Base-by-base conservation (phyloP, 2,888 invertebrate species). In the Tethea ocularis region DNA sequence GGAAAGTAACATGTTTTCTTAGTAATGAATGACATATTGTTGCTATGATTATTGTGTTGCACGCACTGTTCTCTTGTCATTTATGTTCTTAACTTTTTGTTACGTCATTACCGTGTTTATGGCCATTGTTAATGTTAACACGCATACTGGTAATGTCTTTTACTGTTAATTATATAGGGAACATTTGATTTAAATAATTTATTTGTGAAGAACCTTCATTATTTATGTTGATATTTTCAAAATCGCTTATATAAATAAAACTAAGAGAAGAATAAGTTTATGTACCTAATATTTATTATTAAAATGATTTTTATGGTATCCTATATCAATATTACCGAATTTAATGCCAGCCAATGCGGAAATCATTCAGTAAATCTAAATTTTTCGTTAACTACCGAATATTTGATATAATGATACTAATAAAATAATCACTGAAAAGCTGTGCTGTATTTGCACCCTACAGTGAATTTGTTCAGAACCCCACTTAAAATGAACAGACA, bases 21-120 rank as follows among this genome's bases (percentile, higher is more conserved):
- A 80, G 89, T 89, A 90, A 89, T 87, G 87, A 89, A 86, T 80
- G 80, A 82, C 87, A 85, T 84, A 81, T 67, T 67, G 68, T 68
- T 67, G 63, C 63, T 13, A 33, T 33, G 54, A 54, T 54, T 72
- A 82, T 84, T 85, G 80, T 84, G 77, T 81, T 79, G 77, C 84
- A 78, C 76, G 78, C 79, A 76, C 77, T 72, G 68, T 74, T 77
- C 75, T 78, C 68, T 78, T 77, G 77, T 81, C 80, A 83, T 77
- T 79, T 46, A 77, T 77, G 77, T 81, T 80, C 83, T 77, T 79
- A 75, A 22, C 54, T 33, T 81, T 80, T 82, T 58, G 73, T 46
- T 20, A 70, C 73, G 80, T 86, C 83, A 83, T 86, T 86, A 83
- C 74, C 74, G 70, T 74, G 78, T 85, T 85, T 86, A 86, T 84